Evolutionary conservation across 2,797 vertebrate species (phyloP).

Genomic region (Clangula hyemalis): DNA sequence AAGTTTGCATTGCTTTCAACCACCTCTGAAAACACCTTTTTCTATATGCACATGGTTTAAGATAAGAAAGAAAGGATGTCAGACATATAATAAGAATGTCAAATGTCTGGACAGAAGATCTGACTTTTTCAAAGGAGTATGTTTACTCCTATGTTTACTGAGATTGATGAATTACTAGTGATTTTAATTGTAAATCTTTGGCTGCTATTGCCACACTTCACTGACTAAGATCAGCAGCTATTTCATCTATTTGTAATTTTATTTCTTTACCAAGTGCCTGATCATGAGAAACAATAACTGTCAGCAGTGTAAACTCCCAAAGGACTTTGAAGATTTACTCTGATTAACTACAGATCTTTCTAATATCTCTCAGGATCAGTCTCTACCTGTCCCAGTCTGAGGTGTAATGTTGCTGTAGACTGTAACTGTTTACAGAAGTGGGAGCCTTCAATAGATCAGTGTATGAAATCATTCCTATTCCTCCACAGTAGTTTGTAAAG

Average conservation of each 20-base stretch:
- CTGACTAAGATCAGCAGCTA: slow-evolving; percentile 1
- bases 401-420: slow-evolving; percentile 34
- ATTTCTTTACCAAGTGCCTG: slow-evolving; percentile 57
- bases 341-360: slow-evolving; percentile 49
- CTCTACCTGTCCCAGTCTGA: slow-evolving; percentile 45
- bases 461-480: slow-evolving; percentile 57
- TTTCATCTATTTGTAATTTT: slow-evolving; percentile 45
- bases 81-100: neutral
- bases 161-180: neutral
- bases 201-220: neutral
- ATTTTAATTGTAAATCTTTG: slow-evolving; percentile 53
- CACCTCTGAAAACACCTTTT: neutral
- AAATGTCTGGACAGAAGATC: neutral
- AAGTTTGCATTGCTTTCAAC: slow-evolving; percentile 3
- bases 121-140: slow-evolving; percentile 6
- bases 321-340: slow-evolving; percentile 57
- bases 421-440: slow-evolving; percentile 47
- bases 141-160: neutral
- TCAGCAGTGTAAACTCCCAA: slow-evolving; percentile 42
- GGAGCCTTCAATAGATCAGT: slow-evolving; percentile 23
- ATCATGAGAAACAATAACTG: slow-evolving; percentile 65
- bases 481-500: slow-evolving; percentile 63
- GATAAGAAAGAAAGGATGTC: slow-evolving; percentile 12
- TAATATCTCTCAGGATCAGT: slow-evolving; percentile 59
- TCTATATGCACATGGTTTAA: neutral